Evolutionary conservation across 2,113 vertebrate genomes (phyloP), one percentile per base, ranked within the genome.

Genomic region (Podocnemis expansa): DNA sequence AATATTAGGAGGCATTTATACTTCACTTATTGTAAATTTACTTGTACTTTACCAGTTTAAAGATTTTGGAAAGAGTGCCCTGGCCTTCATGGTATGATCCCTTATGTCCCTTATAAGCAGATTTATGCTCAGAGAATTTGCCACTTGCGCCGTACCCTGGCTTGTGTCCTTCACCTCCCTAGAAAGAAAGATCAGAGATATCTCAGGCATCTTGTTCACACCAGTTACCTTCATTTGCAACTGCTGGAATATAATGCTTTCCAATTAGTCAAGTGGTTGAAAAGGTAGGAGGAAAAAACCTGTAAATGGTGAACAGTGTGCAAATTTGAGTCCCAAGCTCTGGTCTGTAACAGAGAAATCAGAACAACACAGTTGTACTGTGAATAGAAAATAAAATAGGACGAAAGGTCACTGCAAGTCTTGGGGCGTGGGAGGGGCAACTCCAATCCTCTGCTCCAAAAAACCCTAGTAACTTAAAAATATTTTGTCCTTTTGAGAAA

Each of bases 11-110:
- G 43, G 63, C 14, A 51, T 79, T 87, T 29, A 67, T 47, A 84
- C n/a, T 25, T 38, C 56, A 80, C 9, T 79, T 94, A 34, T 1
- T 47, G 10, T 85, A 96, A 95, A 21, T 91, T 96, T 58, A 90
- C 1, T 91, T 93, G 80, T 96, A 94, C 95, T 31, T 99, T 99
- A 99, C 99, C 99, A 99, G 99, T 98, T 99, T 99, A 98, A 99
- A 99, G 98, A 99, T 99, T 98, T 95, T 99, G 98, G 99, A 99
- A 97, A 99, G 98, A 94, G 99, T 98, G 89, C 99, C 98, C 98
- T 99, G 99, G 96, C 99, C 98, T 49, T 99, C 99, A 95, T 98
- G 98, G 51, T 98, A 98, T 84, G 98, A 97, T 95, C 98, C 98
- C 98, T 99, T 99, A 97, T 99, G 98, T 93, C 98, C 98, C 98